A percentile compares a stretch with the other conserved stretches of the same genome.
Conservation (phyloP, 2,797 vertebrate species). For the Alectoris magna region DNA sequence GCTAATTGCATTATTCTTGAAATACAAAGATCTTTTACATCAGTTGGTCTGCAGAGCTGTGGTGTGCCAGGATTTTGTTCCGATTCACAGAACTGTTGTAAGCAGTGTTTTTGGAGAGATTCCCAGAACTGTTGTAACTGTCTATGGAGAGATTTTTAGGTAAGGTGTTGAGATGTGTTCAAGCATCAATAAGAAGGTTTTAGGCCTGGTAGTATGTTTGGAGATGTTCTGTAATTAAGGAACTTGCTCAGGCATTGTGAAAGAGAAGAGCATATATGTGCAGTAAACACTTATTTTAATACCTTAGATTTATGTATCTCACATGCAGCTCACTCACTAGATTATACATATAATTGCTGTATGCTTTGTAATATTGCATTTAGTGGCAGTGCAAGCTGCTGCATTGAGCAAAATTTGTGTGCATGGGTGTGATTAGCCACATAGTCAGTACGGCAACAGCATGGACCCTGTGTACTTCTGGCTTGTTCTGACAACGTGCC, state of each 20-base stretch:
- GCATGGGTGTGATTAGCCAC: not conserved
- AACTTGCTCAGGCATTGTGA: not conserved
- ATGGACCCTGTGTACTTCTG: not conserved
- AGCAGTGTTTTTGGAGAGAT: not conserved
- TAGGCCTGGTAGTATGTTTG: not conserved
- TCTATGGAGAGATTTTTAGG: not conserved
- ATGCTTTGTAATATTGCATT: not conserved
- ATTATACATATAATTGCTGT: not conserved
- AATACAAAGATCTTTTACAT: not conserved
- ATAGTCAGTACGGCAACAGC: not conserved
- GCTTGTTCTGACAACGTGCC: not conserved
- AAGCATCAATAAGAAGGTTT: not conserved
- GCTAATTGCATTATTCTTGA: not conserved
- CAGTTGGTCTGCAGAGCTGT: not conserved
- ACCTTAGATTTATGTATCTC: not conserved
- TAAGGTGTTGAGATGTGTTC: not conserved
- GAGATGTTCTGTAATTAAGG: not conserved
- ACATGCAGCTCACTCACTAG: not conserved
- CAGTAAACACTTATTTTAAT: not conserved
- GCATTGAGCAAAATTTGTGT: rapidly evolving
- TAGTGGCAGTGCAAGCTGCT: not conserved
- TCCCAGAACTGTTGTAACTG: not conserved
- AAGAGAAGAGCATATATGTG: not conserved
- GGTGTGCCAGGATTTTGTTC: not conserved
- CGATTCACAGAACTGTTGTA: not conserved